Evolutionary conservation across 2,797 vertebrate species (phyloP).

Genomic region (Ficedula albicollis): DNA sequence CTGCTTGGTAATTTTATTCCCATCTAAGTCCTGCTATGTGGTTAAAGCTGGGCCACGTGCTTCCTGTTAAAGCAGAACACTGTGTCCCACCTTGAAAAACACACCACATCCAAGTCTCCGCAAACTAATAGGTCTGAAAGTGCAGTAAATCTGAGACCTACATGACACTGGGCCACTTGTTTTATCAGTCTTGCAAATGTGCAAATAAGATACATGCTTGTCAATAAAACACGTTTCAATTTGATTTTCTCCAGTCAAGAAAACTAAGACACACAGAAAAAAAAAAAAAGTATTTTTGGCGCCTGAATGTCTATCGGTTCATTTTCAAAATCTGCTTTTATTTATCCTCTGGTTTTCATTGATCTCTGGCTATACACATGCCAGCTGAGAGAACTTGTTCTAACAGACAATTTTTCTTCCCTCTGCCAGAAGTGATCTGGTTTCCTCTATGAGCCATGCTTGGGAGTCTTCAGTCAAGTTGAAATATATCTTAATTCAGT

Average conservation of each 20-base stretch:
- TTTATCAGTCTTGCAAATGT: neutral
- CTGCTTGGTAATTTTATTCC: neutral
- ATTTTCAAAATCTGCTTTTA: constrained; percentile 30
- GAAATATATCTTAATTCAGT: neutral
- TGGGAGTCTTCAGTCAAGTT: neutral
- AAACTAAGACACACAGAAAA: neutral
- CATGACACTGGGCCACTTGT: neutral
- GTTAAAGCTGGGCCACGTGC: neutral
- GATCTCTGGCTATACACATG: neutral
- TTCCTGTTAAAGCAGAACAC: constrained; percentile 2
- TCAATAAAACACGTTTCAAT: neutral
- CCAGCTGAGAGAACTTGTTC: neutral
- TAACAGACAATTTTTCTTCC: neutral
- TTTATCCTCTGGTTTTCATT: constrained; percentile 8
- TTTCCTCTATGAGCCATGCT: neutral
- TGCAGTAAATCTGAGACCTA: neutral
- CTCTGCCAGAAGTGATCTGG: constrained; percentile 21
- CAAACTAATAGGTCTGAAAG: neutral
- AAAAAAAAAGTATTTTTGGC: neutral
- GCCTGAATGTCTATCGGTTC: neutral
- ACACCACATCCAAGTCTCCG: accelerated
- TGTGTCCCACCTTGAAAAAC: neutral
- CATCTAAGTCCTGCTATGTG: neutral
- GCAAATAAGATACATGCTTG: neutral
- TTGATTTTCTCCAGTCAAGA: neutral